Conservation (phyloP, 2,888 invertebrate genomes). For the Dioctria linearis region DNA sequence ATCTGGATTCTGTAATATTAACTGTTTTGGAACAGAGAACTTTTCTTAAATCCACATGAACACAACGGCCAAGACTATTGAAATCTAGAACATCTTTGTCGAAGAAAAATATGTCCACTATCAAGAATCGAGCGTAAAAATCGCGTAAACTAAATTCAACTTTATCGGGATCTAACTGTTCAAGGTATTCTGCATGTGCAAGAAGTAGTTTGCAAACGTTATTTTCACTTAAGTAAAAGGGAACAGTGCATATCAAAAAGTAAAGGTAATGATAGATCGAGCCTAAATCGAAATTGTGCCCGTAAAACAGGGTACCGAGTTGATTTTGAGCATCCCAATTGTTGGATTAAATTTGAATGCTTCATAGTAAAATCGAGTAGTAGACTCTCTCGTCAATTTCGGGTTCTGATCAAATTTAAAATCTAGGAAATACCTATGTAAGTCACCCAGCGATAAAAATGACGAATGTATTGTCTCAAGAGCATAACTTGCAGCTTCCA, state of each 20-base stretch:
- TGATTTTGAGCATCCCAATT: slow-evolving; percentile 95
- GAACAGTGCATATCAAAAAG: slow-evolving; percentile 82
- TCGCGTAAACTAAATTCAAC: slow-evolving; percentile 71
- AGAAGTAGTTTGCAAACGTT: slow-evolving; percentile 85
- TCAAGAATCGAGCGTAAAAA: slow-evolving; percentile 73
- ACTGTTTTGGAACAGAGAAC: slow-evolving; percentile 78
- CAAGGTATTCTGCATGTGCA: slow-evolving; percentile 77
- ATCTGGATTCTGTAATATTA: slow-evolving; percentile 75
- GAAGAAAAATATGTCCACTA: slow-evolving; percentile 72
- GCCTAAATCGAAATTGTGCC: slow-evolving; percentile 86
- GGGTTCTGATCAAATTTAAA: slow-evolving; percentile 68
- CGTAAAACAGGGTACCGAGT: slow-evolving; percentile 88
- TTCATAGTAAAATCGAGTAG: slow-evolving; percentile 89
- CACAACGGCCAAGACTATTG: slow-evolving; percentile 79
- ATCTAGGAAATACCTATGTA: slow-evolving; percentile 81
- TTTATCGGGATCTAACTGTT: slow-evolving; percentile 71
- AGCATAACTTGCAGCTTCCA: slow-evolving; percentile 79
- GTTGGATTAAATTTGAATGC: slow-evolving; percentile 84
- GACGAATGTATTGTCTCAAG: slow-evolving; percentile 85
- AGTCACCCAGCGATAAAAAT: slow-evolving; percentile 91
- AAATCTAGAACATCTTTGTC: too few species aligned
- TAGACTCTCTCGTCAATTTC: slow-evolving; percentile 65
- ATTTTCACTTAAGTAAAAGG: slow-evolving; percentile 92
- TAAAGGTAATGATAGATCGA: slow-evolving; percentile 92
- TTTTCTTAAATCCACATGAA: slow-evolving; percentile 81